A percentile compares a stretch with the other conserved stretches of the same genome.
phyloP scores from a whole-genome alignment of 2,797 vertebrate genomes.

The Centropyge bicolor region DNA sequence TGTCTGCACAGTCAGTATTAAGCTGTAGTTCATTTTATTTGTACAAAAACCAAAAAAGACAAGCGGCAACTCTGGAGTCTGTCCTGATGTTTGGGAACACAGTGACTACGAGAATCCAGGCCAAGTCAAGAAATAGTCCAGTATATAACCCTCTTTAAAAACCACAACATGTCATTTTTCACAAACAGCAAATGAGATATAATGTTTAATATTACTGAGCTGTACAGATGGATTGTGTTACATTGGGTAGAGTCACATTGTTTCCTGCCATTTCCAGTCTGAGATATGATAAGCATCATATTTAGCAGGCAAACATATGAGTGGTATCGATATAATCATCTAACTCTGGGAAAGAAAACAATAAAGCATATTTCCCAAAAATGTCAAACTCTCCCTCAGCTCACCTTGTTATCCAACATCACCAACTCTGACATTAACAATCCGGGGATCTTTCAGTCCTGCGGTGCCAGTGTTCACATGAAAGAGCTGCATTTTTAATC shows the following conservation, averaged over 20 bases:
- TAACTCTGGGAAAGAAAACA: neutral
- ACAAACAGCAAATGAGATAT: too few relatives aligned
- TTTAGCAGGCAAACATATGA: too few relatives aligned
- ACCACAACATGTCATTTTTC: neutral
- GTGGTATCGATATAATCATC: too few relatives aligned
- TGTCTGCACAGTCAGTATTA: neutral
- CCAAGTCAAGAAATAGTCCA: neutral
- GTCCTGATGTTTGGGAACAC: too few relatives aligned
- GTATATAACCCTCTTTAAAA: neutral
- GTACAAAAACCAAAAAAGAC: neutral
- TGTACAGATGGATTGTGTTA: too few relatives aligned
- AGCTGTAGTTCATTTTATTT: neutral
- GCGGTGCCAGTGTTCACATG: constrained; percentile 21
- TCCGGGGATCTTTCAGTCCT: constrained; percentile 6
- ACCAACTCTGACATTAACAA: constrained; percentile 8
- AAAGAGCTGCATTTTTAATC: constrained; percentile 27
- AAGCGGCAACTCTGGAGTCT: neutral
- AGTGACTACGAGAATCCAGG: too few relatives aligned
- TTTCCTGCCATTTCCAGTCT: too few relatives aligned
- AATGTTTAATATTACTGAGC: too few relatives aligned
- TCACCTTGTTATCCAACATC: constrained; percentile 5
- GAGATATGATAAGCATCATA: too few relatives aligned
- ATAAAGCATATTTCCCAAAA: neutral
- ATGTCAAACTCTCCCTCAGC: neutral
- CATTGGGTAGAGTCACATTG: too few relatives aligned